Evolutionary conservation across 1,140 invertebrate genomes (phyloP), one percentile per base, ranked within the genome.

Genomic region (Neodiprion lecontei): DNA sequence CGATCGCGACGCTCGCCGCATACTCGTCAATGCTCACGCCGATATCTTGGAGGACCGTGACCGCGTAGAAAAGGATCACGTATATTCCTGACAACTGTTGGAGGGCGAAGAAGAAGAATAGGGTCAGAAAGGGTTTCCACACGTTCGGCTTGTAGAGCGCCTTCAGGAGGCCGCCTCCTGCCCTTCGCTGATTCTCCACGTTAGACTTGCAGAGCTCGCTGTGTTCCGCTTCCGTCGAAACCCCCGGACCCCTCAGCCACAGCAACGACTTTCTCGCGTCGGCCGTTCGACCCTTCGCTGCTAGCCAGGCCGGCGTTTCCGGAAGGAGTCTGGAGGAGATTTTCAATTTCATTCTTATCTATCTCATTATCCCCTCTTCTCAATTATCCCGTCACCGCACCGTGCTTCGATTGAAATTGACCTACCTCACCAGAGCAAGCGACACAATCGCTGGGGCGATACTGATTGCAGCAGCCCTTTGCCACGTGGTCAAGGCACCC

Each of bases 41-140:
- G 14, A 93, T 91, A 9, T 93, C 90, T 75, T 92, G 89, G 79
- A 94, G 92, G 79, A 95, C 91, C 72, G 90, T 91, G 0, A 95
- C 92, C 0, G 92, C 92, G 78, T 95, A 96, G 82, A 94, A 96
- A 50, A 96, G 88, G 8, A 96, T 91, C 1, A 94, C 92, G 85
- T 96, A 94, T 17, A 94, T 93, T 5, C 93, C 93, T 0, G 91
- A 92, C 69, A 92, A 88, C 79, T 94, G 92, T 89, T 94, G 93
- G 74, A 94, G 91, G 8, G 92, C 79, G 84, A 94, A 94, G 81
- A 94, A 91, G 0, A 88, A 76, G 4, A 93, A 87, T 0, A 94
- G 86, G 2, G 93, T 89, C 0, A 91, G 76, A 78, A 94, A 93
- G 0, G 93, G 93, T 79, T 93, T 93, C 76, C 92, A 86, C 0